Conservation (phyloP, 2,888 invertebrate genomes). For the Gibbula magus region DNA sequence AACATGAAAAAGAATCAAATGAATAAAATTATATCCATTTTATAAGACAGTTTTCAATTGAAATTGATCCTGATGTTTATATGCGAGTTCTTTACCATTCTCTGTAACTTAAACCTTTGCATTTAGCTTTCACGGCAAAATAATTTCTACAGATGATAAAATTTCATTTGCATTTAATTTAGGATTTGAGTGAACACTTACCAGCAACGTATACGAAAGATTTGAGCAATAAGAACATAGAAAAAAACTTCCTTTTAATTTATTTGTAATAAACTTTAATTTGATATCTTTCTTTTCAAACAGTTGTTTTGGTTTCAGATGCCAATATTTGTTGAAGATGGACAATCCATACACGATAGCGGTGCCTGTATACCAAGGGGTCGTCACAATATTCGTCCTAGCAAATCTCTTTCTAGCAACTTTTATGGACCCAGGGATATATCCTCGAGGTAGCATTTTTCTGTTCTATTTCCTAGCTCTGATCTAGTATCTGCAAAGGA, state of each 20-base stretch:
- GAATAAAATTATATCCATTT: not conserved
- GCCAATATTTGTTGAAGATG: conserved; percentile 58
- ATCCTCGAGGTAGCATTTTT: conserved; percentile 89
- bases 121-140: no score
- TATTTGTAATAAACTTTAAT: no score
- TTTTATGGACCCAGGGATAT: conserved; percentile 99
- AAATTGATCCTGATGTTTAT: not conserved
- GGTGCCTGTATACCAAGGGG: conserved; percentile 86
- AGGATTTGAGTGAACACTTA: no score
- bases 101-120: not conserved
- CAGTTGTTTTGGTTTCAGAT: conserved; percentile 56
- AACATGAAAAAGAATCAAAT: not conserved
- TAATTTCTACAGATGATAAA: no score
- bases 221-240: no score
- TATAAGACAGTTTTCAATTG: not conserved
- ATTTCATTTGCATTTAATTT: no score
- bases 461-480: not conserved
- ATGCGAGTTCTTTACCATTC: not conserved
- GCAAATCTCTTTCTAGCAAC: conserved; percentile 99
- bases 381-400: conserved; percentile 96
- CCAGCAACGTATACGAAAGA: no score
- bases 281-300: conserved; percentile 12
- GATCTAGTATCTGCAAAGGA: no score
- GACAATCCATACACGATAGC: conserved; percentile 54
- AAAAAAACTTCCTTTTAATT: no score